phyloP scores from a whole-genome alignment of 2,113 vertebrate genomes.

The Argyrosomus japonicus region DNA sequence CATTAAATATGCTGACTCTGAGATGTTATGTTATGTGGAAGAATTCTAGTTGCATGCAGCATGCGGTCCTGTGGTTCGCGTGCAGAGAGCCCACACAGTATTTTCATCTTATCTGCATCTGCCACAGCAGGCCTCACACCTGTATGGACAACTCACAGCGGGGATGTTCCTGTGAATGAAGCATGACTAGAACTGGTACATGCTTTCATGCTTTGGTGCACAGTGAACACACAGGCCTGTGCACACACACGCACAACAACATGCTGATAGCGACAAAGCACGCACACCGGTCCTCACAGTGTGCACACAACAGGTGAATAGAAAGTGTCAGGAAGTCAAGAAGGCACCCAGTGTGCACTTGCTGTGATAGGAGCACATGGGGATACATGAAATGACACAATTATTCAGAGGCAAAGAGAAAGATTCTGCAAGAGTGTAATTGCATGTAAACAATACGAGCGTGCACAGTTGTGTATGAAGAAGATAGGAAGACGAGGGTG shows the following conservation, averaged over 20 bases:
- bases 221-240: conserved; percentile 11
- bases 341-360: too few species aligned
- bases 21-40: not conserved
- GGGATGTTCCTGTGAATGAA: conserved; percentile 55
- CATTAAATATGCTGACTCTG: conserved; percentile 3
- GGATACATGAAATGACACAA: not conserved
- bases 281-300: conserved; percentile 10
- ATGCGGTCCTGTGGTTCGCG: not conserved
- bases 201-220: conserved; percentile 50
- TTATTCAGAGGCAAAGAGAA: not conserved
- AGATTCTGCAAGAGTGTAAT: not conserved
- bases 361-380: not conserved
- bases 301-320: not conserved
- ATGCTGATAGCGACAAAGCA: conserved; percentile 18
- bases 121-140: conserved; percentile 36
- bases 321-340: not conserved
- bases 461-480: not conserved
- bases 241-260: conserved; percentile 3
- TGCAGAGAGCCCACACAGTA: conserved; percentile 10
- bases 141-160: conserved; percentile 21
- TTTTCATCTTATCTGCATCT: conserved; percentile 11
- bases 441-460: not conserved
- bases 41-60: not conserved
- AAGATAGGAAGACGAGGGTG: not conserved
- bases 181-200: conserved; percentile 33